Base-by-base conservation (phyloP, 2,797 vertebrate species). In the Podargus strigoides region DNA sequence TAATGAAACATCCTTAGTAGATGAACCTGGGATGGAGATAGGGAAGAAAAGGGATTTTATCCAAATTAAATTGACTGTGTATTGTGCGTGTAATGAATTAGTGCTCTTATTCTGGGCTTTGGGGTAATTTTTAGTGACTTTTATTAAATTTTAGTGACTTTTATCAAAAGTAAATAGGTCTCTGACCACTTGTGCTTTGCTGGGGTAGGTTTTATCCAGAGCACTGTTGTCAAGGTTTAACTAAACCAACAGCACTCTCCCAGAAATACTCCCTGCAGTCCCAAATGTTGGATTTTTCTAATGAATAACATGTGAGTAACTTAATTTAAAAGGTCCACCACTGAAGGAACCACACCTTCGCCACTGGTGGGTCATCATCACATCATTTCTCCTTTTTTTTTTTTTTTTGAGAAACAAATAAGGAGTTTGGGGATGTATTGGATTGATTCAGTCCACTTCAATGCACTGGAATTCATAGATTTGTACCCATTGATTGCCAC, bases 391-490 rank as follows among this genome's bases (percentile, higher is more conserved):
- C 26, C 15, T 15, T 27, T 15, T 32, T 30, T 15, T 50, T 24
- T 39, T 1, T 10, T 36, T 49, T 75, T 10, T 7, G 50, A 36
- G 72, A 79, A 85, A 5, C 17, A 50, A 60, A 55, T 22, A 47
- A 66, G 69, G 50, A 24, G n/a, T 20, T n/a, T 47, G 9, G 58
- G 42, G 24, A 41, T n/a, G 17, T 41, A 13, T 72, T 36, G 16
- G 46, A 32, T 19, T 0, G 9, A 37, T 62, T 21, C 5, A 0
- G 1, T 17, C 10, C 30, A 26, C 12, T 60, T 0, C 0, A 36
- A 36, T 12, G 28, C 27, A 23, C 12, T 0, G 0, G 69, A 23
- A 37, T 20, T 58, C 36, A 56, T 8, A 39, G 64, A 34, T 93
- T 82, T 21, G 23, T 41, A 41, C 15, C 30, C 20, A 8, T 7